Base-by-base conservation (phyloP, 2,888 invertebrate genomes). In the Escarpia spicata region DNA sequence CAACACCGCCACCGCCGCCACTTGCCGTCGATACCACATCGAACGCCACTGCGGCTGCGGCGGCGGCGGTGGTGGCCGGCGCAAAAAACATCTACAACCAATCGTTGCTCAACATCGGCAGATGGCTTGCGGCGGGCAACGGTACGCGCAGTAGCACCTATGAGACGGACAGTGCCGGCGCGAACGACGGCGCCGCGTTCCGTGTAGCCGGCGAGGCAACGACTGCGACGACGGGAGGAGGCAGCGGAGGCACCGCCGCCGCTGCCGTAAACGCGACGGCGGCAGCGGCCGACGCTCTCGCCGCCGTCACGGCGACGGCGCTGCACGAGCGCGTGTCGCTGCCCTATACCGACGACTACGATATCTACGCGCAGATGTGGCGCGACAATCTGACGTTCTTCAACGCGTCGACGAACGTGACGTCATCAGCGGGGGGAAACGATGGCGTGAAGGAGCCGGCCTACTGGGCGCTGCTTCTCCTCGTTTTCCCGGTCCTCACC, bases 401-500 rank as follows among this genome's bases (percentile, higher is more conserved):
- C 19, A 75, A 75, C 75, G 75, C 19, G 75, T 26, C 75, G 75
- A 26, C 19, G n/a, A 75, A 75, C 75, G 75, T 26, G 75, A 75
- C 75, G 75, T 26, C 75, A 26, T 26, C n/a, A 26, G 75, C 6
- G 75, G 4, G 6, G 15, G 75, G 26, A 15, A 26, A n/a, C 75
- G 75, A 26, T 26, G 75, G 26, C 75, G 75, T 75, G 26, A 15
- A 15, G 4, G n/a, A 2, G 26, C 75, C 75, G 26, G 75, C 75
- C 58, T 94, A 94, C 94, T 93, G 94, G 93, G 93, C 93, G 1
- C 94, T 96, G 15, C 93, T 95, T 43, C 97, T 99, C 95, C 97
- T 99, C 95, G 97, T 99, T 94, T 99, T 99, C 96, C 99, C 99
- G 60, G 92, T 96, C 8, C 95, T 96, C 92, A 99, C 99, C 75